Evolutionary conservation across 2,888 invertebrate genomes (phyloP), one percentile per base, ranked within the genome.

Genomic region (Andrena flavipes): DNA sequence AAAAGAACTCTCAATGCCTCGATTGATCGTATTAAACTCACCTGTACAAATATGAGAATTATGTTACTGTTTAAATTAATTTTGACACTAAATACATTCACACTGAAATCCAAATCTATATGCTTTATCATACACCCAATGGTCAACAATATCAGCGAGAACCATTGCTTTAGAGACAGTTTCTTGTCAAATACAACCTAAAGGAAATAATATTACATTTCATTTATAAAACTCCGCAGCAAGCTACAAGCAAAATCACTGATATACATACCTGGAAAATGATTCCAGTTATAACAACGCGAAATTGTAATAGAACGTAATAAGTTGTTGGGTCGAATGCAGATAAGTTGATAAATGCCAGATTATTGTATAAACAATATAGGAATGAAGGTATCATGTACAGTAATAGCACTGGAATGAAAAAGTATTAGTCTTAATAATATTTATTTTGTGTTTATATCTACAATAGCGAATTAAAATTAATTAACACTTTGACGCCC

Each of bases 301-400:
- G 95, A 87, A 99, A 96, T 93, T 99, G 99, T 7, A 99, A 95
- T 60, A 99, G 94, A 76, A 99, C 95, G 93, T 97, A 98, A 93
- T 99, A 99, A 0, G 99, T 98, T 0, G 99, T 99, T 0, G 99
- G 99, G 94, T 99, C 99, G 94, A 98, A 99, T 72, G 96, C 96
- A 13, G 98, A 97, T 89, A 99, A 95, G 95, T 99, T 99, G 70
- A 97, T 95, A 94, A 98, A 99, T 42, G 98, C 96, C 91, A 99
- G 95, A 95, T 99, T 99, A 93, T 99, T 99, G 95, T 99, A 99
- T 70, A 99, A 95, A 91, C 98, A 99, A 93, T 99, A 99, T 72
- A 99, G 94, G 90, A 97, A 95, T 0, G 99, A 97, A 59, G 99
- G 99, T 84, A 99, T 96, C 94, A 98, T 97, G 93, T 99, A 99